phyloP scores from a whole-genome alignment of 2,888 invertebrate species.

The Lysandra bellargus region DNA sequence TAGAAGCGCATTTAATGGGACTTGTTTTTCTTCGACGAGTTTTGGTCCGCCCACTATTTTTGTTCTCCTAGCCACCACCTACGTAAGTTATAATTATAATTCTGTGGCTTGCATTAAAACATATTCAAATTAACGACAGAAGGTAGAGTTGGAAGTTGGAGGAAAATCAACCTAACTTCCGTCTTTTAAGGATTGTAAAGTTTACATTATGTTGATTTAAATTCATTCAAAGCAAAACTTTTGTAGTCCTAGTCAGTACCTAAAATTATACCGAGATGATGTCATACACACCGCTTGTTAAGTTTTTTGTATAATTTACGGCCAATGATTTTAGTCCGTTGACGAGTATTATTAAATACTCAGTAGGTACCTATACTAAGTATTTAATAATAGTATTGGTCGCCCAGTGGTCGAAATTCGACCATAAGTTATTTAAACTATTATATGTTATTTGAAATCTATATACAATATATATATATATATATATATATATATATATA shows the following conservation, averaged over 20 bases:
- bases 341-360: neutral
- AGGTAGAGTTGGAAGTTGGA: neutral
- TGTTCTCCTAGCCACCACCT: constrained; percentile 1
- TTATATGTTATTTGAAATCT: no score
- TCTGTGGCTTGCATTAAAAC: neutral
- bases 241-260: neutral
- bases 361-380: neutral
- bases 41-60: constrained; percentile 25
- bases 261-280: constrained; percentile 9
- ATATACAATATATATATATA: no score
- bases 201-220: neutral
- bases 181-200: neutral
- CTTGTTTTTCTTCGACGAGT: neutral
- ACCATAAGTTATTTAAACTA: no score
- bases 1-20: neutral
- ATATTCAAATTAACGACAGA: neutral
- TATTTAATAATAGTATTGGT: neutral
- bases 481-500: no score
- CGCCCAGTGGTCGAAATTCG: no score
- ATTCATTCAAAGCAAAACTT: neutral
- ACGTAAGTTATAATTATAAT: neutral
- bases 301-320: constrained; percentile 6
- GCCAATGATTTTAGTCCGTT: constrained; percentile 24
- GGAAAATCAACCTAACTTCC: neutral
- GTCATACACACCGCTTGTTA: constrained; percentile 4